A percentile compares a stretch with the other conserved stretches of the same genome.
These are phyloP conservation scores for Vanessa cardui DNA, from an alignment of 2,888 invertebrate species.

Conservation along the genomic window DNA sequence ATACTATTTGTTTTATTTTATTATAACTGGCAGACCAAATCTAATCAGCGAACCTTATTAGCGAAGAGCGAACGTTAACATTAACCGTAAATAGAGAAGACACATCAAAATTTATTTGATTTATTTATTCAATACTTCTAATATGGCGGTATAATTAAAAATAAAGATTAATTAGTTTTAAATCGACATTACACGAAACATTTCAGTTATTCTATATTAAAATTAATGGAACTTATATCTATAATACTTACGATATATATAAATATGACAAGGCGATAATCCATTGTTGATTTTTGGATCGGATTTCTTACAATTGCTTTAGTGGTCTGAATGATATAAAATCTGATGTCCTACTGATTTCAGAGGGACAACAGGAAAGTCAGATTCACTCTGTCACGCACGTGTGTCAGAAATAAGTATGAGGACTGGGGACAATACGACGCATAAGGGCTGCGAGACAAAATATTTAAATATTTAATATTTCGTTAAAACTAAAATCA, in stretches of 20 bases:
- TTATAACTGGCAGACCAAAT: no score
- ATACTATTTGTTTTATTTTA: no score
- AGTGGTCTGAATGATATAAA: constrained; percentile 50
- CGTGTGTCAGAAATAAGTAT: constrained; percentile 53
- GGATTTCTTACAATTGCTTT: constrained; percentile 1
- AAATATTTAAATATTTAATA: neutral
- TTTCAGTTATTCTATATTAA: no score
- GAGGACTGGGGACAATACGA: constrained; percentile 18
- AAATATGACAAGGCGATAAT: constrained; percentile 53
- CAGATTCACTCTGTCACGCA: constrained; percentile 60
- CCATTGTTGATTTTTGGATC: constrained; percentile 47
- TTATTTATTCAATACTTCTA: no score
- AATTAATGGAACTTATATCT: no score
- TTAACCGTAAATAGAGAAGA: no score
- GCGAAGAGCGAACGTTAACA: no score
- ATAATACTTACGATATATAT: constrained; percentile 60
- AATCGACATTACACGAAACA: no score
- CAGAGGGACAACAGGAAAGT: constrained; percentile 60
- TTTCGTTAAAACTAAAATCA: neutral
- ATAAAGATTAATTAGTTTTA: no score
- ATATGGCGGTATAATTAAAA: no score
- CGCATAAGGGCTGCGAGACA: constrained; percentile 28
- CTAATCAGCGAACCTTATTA: no score
- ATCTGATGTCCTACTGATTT: constrained; percentile 57
- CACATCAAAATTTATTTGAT: no score